Conservation (phyloP, 2,888 invertebrate genomes). For the Phasia obesa region DNA sequence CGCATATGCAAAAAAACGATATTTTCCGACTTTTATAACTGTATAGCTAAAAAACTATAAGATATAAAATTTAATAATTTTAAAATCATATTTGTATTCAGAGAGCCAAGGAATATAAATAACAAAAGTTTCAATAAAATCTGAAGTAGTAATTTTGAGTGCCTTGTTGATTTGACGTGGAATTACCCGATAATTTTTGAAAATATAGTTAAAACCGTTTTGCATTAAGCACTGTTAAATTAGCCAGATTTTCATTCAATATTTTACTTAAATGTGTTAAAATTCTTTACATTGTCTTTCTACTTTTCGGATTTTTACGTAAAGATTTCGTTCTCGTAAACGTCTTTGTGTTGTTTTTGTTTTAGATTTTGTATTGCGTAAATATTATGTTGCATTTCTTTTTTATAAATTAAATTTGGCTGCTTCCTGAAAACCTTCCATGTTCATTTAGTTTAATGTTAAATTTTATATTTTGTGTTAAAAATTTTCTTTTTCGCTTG, state of each 20-base stretch:
- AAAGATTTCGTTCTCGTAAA: not conserved
- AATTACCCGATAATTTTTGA: too few species aligned
- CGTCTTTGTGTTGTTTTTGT: too few species aligned
- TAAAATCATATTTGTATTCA: too few species aligned
- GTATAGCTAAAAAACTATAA: too few species aligned
- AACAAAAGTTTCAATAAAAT: too few species aligned
- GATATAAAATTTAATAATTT: too few species aligned
- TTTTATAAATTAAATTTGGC: slow-evolving; percentile 9
- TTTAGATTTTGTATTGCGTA: not conserved
- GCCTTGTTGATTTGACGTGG: too few species aligned
- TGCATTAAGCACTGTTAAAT: not conserved
- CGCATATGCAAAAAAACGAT: too few species aligned
- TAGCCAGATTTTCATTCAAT: not conserved
- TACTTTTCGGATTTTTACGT: not conserved
- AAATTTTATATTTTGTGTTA: not conserved
- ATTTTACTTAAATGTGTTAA: too few species aligned
- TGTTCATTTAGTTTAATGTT: not conserved
- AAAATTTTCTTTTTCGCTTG: not conserved
- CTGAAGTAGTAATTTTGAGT: too few species aligned
- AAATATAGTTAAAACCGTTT: not conserved
- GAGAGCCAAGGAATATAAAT: too few species aligned
- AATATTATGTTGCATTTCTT: slow-evolving; percentile 22
- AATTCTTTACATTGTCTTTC: not conserved
- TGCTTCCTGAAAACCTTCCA: not conserved
- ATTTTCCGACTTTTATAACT: too few species aligned